Percentiles rank a stretch among this genome's conserved stretches.
phyloP scores from a whole-genome alignment of 2,888 invertebrate genomes.

The Myathropa florea region DNA sequence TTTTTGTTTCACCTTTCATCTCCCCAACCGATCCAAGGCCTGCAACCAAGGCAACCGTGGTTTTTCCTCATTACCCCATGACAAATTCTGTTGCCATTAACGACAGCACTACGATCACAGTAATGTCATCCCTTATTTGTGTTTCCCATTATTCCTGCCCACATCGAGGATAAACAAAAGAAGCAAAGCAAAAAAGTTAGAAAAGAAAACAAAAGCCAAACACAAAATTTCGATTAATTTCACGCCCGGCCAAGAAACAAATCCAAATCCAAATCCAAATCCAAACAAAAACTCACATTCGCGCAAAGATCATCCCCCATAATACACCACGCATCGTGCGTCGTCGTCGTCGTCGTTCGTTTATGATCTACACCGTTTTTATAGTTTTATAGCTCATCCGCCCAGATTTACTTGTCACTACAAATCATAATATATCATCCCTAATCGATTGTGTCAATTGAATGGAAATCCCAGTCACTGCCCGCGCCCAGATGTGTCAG shows the following conservation, averaged over 20 bases:
- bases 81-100: not conserved
- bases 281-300: conserved; percentile 19
- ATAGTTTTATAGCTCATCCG: conserved; percentile 60
- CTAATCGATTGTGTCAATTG: conserved; percentile 58
- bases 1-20: not conserved
- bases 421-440: conserved; percentile 63
- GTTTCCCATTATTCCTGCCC: not conserved
- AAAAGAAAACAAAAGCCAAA: not conserved
- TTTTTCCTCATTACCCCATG: too few relatives aligned
- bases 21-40: not conserved
- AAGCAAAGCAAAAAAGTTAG: too few relatives aligned
- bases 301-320: conserved; percentile 11
- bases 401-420: conserved; percentile 64
- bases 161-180: too few relatives aligned
- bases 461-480: conserved; percentile 53
- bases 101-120: not conserved
- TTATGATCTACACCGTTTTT: conserved; percentile 29
- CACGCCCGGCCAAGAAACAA: not conserved
- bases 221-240: not conserved
- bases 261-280: conserved; percentile 41
- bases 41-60: not conserved
- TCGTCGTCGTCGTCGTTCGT: not conserved
- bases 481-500: not conserved
- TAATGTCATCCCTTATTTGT: not conserved
- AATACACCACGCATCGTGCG: not conserved